Evolutionary conservation across 2,797 vertebrate species (phyloP).

Genomic region (Falco columbarius): DNA sequence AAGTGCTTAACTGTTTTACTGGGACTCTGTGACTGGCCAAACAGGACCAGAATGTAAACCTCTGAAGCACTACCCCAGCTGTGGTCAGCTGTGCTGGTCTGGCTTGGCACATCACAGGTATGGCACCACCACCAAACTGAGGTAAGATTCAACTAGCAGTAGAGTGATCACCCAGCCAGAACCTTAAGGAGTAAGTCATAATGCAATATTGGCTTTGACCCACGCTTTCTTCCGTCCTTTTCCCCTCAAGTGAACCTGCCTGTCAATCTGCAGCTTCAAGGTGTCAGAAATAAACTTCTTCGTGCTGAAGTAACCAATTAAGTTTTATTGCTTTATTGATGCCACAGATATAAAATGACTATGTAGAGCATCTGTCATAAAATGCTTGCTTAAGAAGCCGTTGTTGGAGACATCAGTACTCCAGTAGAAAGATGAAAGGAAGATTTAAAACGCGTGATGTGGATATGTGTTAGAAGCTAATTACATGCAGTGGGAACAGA

Average conservation of each 20-base stretch:
- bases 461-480: constrained; percentile 65
- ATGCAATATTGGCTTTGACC: not conserved
- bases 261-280: constrained; percentile 14
- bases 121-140: not conserved
- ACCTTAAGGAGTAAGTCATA: not conserved
- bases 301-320: constrained; percentile 62
- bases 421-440: constrained; percentile 67
- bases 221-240: not conserved
- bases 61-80: not conserved
- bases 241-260: not conserved
- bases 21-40: not conserved
- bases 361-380: constrained; percentile 70
- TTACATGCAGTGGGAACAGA: constrained; percentile 52
- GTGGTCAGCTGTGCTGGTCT: not conserved
- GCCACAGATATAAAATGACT: constrained; percentile 56
- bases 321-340: constrained; percentile 69
- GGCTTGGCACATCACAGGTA: not conserved
- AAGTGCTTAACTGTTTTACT: not conserved
- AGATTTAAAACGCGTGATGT: constrained; percentile 66
- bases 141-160: not conserved
- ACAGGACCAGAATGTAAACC: not conserved
- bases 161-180: not conserved
- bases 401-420: constrained; percentile 53
- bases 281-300: constrained; percentile 41
- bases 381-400: constrained; percentile 59